These are phyloP conservation scores for Serinus canaria DNA, from an alignment of 2,113 vertebrate species.

Conservation along the genomic window DNA sequence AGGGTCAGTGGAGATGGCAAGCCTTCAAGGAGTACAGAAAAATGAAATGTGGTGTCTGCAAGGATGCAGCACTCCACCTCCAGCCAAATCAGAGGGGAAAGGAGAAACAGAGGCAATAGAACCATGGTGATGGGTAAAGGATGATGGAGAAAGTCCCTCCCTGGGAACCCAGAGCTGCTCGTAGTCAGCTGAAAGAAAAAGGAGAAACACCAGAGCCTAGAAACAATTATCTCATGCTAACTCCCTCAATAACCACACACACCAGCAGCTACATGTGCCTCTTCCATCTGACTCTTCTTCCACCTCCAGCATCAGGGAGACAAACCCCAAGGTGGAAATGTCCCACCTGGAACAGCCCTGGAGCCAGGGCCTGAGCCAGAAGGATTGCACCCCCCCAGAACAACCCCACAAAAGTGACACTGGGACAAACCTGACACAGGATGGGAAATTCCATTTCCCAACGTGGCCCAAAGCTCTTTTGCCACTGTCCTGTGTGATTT, in stretches of 20 bases:
- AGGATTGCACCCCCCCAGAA: neutral
- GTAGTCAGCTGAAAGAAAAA: neutral
- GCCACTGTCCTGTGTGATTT: neutral
- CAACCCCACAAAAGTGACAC: neutral
- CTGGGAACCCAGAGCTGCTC: neutral
- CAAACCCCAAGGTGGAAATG: neutral
- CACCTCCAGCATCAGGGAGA: neutral
- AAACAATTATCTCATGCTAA: neutral
- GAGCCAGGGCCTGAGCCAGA: neutral
- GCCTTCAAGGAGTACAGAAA: neutral
- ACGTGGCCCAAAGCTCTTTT: neutral
- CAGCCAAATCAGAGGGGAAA: neutral
- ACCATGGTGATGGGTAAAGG: neutral
- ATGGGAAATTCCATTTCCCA: neutral
- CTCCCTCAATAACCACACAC: neutral
- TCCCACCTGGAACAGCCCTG: neutral
- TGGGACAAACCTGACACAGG: neutral
- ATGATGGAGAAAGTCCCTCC: neutral
- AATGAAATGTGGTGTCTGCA: neutral
- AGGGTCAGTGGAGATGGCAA: neutral
- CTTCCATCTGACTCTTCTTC: neutral
- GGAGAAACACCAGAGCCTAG: fast-evolving
- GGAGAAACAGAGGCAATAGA: neutral
- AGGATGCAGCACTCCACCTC: neutral
- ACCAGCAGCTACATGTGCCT: neutral